Evolutionary conservation across 2,888 invertebrate genomes (phyloP), one percentile per base, ranked within the genome.

Genomic region (Dicyrtomina minuta): DNA sequence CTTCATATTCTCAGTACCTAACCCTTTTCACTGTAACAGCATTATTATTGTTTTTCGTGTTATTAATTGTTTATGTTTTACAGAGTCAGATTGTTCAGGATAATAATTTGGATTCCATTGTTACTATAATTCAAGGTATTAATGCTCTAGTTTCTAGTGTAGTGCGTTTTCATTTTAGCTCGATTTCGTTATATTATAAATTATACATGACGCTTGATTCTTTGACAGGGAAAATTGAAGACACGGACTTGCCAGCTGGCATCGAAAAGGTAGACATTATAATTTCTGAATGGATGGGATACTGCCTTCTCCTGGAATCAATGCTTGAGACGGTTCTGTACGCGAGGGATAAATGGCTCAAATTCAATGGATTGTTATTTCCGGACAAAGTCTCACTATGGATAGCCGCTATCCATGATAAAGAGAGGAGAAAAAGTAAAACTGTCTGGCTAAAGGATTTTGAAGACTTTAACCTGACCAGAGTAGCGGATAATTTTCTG

Each of bases 371-470:
- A 70, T 88, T 96, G 85, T 87, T 98, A 79, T 96, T 97, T 84
- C 97, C 97, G 0, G 88, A 88, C 81, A 82, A 94, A 80, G 98
- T 98, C 74, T 95, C 95, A 1, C 84, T 99, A 51, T 98, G 93
- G 83, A 89, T 99, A 67, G 93, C 93, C 73, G 92, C 91, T 24
- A 93, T 93, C 71, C 93, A 93, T 83, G 99, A 99, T 83, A 88
- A 98, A 22, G 98, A 98, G 84, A 99, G 99, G 84, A 99, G 99
- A 83, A 98, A 99, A 81, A 98, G 99, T 83, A 99, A 99, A 84
- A 3, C 4, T 33, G 99, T 99, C 84, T 99, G 98, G 97, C 99
- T 99, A 99, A 96, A 98, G 80, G 95, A 95, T 84, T 99, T 99
- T 2, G 99, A 99, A 80, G 99, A 99, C 61, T 99, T 99, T 81